These are phyloP conservation scores for Otus sunia DNA, from an alignment of 2,113 vertebrate genomes.

Conservation along the genomic window DNA sequence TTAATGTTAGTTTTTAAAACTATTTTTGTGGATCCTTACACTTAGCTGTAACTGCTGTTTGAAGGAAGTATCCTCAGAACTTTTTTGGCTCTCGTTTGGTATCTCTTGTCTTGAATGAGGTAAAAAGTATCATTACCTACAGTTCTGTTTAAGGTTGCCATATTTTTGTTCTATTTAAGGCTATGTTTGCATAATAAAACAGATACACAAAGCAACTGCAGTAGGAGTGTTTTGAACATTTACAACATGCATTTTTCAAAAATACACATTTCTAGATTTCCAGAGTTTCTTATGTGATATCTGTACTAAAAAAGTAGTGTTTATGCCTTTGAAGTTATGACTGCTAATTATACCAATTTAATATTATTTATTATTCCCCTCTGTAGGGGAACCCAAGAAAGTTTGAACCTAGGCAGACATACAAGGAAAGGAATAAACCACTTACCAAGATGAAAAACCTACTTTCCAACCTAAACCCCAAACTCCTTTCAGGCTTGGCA, in stretches of 20 bases:
- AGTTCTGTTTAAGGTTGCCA: background rate
- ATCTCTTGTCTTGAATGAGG: background rate
- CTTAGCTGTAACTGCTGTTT: background rate
- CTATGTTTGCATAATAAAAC: background rate
- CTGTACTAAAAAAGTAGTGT: background rate
- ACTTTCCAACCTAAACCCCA: background rate
- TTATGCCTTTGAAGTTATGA: background rate
- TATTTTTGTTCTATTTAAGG: background rate
- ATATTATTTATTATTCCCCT: background rate
- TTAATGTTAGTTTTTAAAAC: background rate
- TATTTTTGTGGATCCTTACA: background rate
- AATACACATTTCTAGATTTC: background rate
- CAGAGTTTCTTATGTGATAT: background rate
- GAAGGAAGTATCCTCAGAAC: background rate
- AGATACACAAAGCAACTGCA: background rate
- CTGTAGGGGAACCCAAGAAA: background rate
- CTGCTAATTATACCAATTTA: background rate
- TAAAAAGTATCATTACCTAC: background rate
- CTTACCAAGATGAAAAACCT: background rate
- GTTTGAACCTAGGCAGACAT: background rate
- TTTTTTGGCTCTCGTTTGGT: background rate
- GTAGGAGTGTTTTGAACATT: background rate
- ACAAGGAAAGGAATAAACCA: background rate
- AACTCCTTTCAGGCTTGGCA: background rate
- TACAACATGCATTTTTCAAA: background rate